phyloP scores from a whole-genome alignment of 2,113 vertebrate species.

The Crotalus horridus region DNA sequence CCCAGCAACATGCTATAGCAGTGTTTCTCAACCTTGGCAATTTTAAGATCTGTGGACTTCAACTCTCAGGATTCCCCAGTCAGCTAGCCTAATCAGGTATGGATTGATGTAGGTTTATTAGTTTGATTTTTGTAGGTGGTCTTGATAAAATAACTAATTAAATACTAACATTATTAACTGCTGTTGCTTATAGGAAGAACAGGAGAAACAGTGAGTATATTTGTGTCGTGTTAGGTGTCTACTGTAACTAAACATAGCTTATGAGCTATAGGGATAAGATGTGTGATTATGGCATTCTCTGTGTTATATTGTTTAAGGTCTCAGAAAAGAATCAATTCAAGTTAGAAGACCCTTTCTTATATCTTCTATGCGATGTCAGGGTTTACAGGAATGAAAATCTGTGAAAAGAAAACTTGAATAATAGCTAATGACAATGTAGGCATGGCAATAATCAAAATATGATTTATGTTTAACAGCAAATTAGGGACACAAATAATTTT shows the following conservation, averaged over 20 bases:
- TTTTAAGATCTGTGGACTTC: not conserved
- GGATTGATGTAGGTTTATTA: not conserved
- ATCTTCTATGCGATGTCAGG: not conserved
- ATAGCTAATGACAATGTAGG: conserved; percentile 1
- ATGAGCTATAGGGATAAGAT: too few relatives aligned
- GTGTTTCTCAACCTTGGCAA: not conserved
- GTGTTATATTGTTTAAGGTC: not conserved
- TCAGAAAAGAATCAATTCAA: not conserved
- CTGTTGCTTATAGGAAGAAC: not conserved
- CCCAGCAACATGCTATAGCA: not conserved
- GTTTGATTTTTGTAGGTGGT: not conserved
- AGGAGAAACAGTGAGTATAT: not conserved
- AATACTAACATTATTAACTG: not conserved
- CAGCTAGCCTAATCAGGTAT: not conserved
- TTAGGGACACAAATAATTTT: not conserved
- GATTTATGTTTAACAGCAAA: not conserved
- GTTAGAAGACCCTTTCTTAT: not conserved
- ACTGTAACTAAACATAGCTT: not conserved
- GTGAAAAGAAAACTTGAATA: not conserved
- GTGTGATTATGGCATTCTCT: not conserved
- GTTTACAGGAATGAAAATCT: not conserved
- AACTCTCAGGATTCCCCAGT: not conserved
- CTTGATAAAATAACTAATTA: not conserved
- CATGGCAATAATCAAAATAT: not conserved
- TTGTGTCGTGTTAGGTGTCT: not conserved